Evolutionary conservation across 2,113 vertebrate species (phyloP).

Genomic region (Pachycephala philippinensis): DNA sequence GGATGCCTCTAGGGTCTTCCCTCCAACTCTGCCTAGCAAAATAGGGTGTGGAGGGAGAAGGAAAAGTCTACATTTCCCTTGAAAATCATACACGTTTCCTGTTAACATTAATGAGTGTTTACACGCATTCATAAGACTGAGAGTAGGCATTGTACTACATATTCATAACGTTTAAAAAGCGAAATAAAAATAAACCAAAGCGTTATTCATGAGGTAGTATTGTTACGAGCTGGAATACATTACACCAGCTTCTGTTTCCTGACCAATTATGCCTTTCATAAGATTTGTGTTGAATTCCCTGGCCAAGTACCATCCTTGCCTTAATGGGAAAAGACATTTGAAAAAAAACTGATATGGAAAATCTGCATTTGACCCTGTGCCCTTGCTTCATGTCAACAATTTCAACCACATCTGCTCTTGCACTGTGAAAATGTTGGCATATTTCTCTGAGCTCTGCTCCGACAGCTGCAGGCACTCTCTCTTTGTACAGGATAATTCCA

Average conservation of each 20-base stretch:
- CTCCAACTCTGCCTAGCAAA: not conserved
- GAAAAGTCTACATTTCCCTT: not conserved
- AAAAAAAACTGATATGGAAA: slow-evolving; percentile 69
- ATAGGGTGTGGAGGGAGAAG: not conserved
- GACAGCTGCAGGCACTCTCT: slow-evolving; percentile 66
- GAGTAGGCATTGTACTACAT: slow-evolving; percentile 38
- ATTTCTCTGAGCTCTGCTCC: slow-evolving; percentile 20
- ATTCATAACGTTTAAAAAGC: not conserved
- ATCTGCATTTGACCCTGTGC: slow-evolving; percentile 64
- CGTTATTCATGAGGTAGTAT: not conserved
- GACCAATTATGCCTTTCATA: slow-evolving; percentile 19
- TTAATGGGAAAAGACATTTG: slow-evolving; percentile 41
- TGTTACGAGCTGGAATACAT: slow-evolving; percentile 24
- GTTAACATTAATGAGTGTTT: slow-evolving; percentile 52
- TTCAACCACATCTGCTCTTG: slow-evolving; percentile 69
- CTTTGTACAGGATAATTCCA: slow-evolving; percentile 33
- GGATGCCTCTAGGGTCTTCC: not conserved
- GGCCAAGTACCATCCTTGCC: not conserved
- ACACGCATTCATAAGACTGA: slow-evolving; percentile 30
- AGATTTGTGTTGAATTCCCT: not conserved
- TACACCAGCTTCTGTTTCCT: slow-evolving; percentile 59
- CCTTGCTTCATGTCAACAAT: slow-evolving; percentile 52
- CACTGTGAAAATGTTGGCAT: slow-evolving; percentile 68
- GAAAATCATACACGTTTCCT: slow-evolving; percentile 3
- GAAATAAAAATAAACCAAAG: not conserved